Evolutionary conservation across 2,888 invertebrate species (phyloP), one percentile per base, ranked within the genome.

Genomic region (Leucania comma): DNA sequence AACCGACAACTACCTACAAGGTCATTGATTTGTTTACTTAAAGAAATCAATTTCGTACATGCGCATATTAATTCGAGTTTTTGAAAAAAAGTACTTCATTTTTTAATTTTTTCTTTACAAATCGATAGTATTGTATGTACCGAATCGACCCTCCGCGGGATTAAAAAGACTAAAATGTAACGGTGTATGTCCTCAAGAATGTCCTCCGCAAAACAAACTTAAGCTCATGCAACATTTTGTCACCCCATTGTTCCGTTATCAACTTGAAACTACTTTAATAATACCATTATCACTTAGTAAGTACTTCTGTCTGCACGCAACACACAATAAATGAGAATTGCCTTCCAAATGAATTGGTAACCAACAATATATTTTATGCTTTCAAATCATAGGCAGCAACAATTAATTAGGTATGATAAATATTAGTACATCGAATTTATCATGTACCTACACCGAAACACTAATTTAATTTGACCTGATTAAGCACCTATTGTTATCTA

Each of bases 391-490:
- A 64, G 59, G 50, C 56, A 58, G 42, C 5, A 60, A 70, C 51
- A 57, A 74, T 79, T 79, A 80, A 80, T 79, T 79, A 68, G 42
- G 9, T 26, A 56, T 68, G 69, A 74, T 76, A 67, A 61, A 81
- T 81, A 75, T 81, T 65, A 56, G 60, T 53, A 50, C 59, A 63
- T 76, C 60, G 64, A 63, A 72, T 50, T 38, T 50, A 58, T 62
- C 38, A 53, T 59, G 56, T 54, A 63, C n/a, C n/a, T n/a, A n/a
- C 38, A 50, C 3, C 5, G 24, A 50, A 53, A 67, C 20, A 76
- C 20, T 66, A 71, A 70, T 64, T 62, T 29, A 54, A 80, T 65
- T 69, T 69, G 2, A 24, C 58, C 53, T 68, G 50, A 78, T 35
- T 61, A 75, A 80, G 20, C 54, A 48, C 62, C 62, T 80, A 65